These are phyloP conservation scores for Pterois miles DNA, from an alignment of 2,797 vertebrate species.

Conservation along the genomic window DNA sequence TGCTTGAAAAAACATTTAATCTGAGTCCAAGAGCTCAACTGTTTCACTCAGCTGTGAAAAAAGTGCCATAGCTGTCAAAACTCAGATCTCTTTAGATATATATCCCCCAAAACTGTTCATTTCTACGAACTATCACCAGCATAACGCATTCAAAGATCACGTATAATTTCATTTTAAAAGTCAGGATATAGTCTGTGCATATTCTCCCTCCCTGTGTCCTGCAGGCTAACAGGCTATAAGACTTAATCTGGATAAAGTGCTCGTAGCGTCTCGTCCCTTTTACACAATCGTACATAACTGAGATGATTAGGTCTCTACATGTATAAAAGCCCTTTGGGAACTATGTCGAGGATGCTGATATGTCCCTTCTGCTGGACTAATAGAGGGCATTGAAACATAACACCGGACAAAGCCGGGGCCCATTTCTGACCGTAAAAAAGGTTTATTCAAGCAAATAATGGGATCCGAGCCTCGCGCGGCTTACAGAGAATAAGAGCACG, in stretches of 20 bases:
- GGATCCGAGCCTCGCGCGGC: constrained; percentile 90
- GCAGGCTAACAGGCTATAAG: not conserved
- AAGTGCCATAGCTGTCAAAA: not conserved
- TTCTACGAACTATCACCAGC: not conserved
- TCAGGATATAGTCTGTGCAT: not conserved
- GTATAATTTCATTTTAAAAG: not conserved
- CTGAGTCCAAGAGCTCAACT: not conserved
- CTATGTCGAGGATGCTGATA: constrained; percentile 84
- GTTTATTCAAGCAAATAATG: constrained; percentile 99
- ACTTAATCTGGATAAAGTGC: constrained; percentile 22
- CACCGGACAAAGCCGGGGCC: constrained; percentile 91
- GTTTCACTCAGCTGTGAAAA: not conserved
- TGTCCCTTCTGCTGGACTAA: constrained; percentile 84
- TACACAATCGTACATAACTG: constrained; percentile 64
- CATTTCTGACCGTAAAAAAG: constrained; percentile 92
- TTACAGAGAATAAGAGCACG: constrained; percentile 87
- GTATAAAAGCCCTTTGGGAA: constrained; percentile 68
- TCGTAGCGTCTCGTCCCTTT: constrained; percentile 37
- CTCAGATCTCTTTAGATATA: not conserved
- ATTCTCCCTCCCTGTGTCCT: not conserved
- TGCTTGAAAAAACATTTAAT: not conserved
- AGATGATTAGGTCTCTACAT: constrained; percentile 65
- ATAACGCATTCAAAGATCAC: not conserved
- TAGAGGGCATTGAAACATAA: constrained; percentile 93
- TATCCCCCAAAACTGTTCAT: not conserved